A percentile compares a stretch with the other conserved stretches of the same genome.
These are phyloP conservation scores for Spatulosminthurus flaviceps DNA, from an alignment of 2,888 invertebrate species.

Conservation along the genomic window DNA sequence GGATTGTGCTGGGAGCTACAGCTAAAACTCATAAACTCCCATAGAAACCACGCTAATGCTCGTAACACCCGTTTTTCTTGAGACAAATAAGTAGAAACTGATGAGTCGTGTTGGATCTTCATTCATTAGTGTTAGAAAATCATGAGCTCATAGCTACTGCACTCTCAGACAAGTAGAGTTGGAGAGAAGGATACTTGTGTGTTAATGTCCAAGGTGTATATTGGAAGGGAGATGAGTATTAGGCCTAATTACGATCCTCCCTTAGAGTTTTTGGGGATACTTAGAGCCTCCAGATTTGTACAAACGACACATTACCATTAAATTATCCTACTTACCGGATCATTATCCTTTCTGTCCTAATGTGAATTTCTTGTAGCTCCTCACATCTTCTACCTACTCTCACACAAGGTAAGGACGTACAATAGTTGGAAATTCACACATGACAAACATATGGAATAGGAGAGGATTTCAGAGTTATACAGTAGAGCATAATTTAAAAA, in stretches of 20 bases:
- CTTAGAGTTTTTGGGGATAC: conserved; percentile 21
- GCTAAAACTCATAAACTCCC: neutral
- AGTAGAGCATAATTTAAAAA: too few species aligned
- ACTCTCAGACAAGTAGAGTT: too few species aligned
- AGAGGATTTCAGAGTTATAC: too few species aligned
- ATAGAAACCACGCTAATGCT: too few species aligned
- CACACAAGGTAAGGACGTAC: too few species aligned
- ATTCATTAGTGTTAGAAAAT: neutral
- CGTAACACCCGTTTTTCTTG: neutral
- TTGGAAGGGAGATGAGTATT: conserved; percentile 19
- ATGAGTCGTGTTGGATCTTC: neutral
- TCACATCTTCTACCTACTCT: too few species aligned
- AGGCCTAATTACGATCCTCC: conserved; percentile 35
- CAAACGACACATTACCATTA: conserved; percentile 25
- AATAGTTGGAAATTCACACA: too few species aligned
- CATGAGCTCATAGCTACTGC: too few species aligned
- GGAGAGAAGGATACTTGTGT: neutral
- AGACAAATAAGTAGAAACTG: conserved; percentile 1
- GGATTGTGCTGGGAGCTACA: neutral
- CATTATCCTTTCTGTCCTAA: conserved; percentile 22
- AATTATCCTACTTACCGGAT: conserved; percentile 32
- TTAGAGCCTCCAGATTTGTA: conserved; percentile 11
- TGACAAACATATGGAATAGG: too few species aligned
- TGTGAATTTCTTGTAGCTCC: neutral
- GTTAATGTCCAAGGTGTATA: neutral